phyloP scores from a whole-genome alignment of 2,113 vertebrate species.

The Eurystomus gularis region DNA sequence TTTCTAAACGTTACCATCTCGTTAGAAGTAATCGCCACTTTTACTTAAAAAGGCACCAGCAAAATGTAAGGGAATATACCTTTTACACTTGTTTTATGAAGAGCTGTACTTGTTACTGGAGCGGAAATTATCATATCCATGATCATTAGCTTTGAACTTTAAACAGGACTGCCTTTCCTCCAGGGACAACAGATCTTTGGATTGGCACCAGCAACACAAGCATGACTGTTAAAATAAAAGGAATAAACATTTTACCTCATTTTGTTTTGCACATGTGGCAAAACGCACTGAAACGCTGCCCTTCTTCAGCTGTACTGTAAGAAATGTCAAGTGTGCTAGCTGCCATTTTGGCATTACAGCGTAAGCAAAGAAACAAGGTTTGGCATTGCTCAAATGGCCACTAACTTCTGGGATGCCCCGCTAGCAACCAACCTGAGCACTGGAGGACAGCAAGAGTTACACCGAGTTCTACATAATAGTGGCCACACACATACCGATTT shows the following conservation, averaged over 20 bases:
- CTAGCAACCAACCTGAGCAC: neutral
- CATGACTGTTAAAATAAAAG: slow-evolving; percentile 83
- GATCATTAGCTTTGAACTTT: slow-evolving; percentile 89
- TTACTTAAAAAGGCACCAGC: slow-evolving; percentile 41
- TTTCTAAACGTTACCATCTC: slow-evolving; percentile 25
- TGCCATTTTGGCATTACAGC: neutral
- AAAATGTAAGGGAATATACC: slow-evolving; percentile 4
- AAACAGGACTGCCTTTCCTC: slow-evolving; percentile 87
- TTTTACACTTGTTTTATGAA: slow-evolving; percentile 72
- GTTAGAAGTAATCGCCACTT: slow-evolving; percentile 25
- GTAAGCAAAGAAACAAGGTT: neutral
- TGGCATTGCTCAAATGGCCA: neutral
- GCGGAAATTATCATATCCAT: slow-evolving; percentile 88
- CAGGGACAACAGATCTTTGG: slow-evolving; percentile 78
- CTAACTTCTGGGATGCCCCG: neutral
- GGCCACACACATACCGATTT: neutral
- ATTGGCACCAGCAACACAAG: slow-evolving; percentile 85
- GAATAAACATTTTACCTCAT: neutral
- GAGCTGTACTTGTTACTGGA: slow-evolving; percentile 92
- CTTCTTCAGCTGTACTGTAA: neutral
- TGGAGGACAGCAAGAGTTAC: neutral
- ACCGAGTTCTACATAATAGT: neutral
- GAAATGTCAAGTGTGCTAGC: neutral
- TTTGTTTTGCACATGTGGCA: neutral
- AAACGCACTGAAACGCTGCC: neutral